Percentiles rank a stretch among this genome's conserved stretches.
Conservation (phyloP, 2,113 vertebrate genomes). For the Dunckerocampus dactyliophorus region DNA sequence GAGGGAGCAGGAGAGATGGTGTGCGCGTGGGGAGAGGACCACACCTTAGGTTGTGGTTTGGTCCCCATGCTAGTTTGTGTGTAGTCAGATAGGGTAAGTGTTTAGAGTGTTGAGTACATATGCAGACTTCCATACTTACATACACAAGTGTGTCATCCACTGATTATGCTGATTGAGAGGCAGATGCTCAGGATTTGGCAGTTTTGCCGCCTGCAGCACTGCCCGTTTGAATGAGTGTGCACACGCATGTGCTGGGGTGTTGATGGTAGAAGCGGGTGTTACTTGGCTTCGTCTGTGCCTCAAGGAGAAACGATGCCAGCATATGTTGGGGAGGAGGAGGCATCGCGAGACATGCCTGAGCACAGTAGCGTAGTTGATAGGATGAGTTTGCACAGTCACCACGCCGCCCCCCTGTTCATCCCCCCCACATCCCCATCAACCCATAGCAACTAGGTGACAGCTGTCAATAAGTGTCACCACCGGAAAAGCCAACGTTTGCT, state of each 20-base stretch:
- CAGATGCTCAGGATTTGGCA: conserved; percentile 14
- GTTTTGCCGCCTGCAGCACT: conserved; percentile 14
- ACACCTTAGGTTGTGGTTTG: conserved; percentile 53
- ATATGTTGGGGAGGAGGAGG: conserved; percentile 36
- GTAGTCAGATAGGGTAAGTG: conserved; percentile 25
- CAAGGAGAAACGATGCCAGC: conserved; percentile 63
- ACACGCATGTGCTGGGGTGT: conserved; percentile 22
- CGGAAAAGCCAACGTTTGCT: conserved; percentile 41
- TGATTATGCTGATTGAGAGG: conserved; percentile 12
- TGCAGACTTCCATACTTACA: not conserved
- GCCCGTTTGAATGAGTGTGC: conserved; percentile 7
- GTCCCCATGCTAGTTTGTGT: conserved; percentile 52
- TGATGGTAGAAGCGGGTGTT: conserved; percentile 22
- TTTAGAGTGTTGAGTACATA: not conserved
- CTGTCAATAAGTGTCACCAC: conserved; percentile 16
- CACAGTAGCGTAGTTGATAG: conserved; percentile 37
- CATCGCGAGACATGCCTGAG: conserved; percentile 30
- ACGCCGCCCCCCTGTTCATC: conserved; percentile 15
- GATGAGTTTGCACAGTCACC: conserved; percentile 52
- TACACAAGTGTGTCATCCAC: conserved; percentile 3
- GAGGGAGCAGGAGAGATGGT: not conserved
- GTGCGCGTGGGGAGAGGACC: conserved; percentile 28
- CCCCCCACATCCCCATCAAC: conserved; percentile 21
- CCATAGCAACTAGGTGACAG: conserved; percentile 42
- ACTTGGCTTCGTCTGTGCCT: conserved; percentile 47